phyloP scores from a whole-genome alignment of 2,113 vertebrate species.

The Lasiurus borealis region DNA sequence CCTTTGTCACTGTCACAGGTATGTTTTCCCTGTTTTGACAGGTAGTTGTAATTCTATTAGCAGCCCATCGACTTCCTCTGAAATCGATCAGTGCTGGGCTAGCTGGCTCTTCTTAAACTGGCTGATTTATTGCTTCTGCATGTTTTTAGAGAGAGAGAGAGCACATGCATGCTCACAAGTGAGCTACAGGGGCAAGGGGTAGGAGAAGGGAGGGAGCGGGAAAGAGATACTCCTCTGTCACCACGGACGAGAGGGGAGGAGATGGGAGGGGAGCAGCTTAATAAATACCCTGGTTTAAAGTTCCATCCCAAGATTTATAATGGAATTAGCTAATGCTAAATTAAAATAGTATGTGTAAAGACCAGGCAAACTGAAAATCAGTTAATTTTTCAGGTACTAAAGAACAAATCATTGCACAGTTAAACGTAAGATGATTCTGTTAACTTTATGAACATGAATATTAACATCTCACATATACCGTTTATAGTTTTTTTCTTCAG shows the following conservation, averaged over 20 bases:
- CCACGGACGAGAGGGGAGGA: not conserved
- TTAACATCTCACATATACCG: constrained; percentile 20
- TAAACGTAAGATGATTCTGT: constrained; percentile 48
- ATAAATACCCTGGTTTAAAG: constrained; percentile 63
- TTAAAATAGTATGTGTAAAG: constrained; percentile 65
- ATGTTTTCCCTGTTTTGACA: constrained; percentile 92
- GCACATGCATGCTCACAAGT: constrained; percentile 40
- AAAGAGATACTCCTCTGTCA: constrained; percentile 72
- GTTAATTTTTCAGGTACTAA: constrained; percentile 55
- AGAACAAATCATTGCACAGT: constrained; percentile 55
- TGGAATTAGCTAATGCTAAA: constrained; percentile 48
- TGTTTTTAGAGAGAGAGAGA: constrained; percentile 81
- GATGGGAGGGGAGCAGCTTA: not conserved
- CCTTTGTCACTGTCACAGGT: constrained; percentile 89
- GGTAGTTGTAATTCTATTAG: constrained; percentile 93
- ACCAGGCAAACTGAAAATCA: constrained; percentile 72
- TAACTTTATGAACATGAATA: constrained; percentile 51
- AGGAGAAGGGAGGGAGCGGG: constrained; percentile 34
- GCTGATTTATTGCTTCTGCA: constrained; percentile 92
- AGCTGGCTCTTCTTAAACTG: constrained; percentile 88
- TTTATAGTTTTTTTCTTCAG: constrained; percentile 63
- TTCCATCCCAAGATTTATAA: constrained; percentile 66
- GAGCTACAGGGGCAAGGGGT: constrained; percentile 41
- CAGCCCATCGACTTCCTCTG: constrained; percentile 88
- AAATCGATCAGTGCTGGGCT: constrained; percentile 87